Evolutionary conservation across 2,797 vertebrate genomes (phyloP).

Genomic region (Macropus fuliginosus): DNA sequence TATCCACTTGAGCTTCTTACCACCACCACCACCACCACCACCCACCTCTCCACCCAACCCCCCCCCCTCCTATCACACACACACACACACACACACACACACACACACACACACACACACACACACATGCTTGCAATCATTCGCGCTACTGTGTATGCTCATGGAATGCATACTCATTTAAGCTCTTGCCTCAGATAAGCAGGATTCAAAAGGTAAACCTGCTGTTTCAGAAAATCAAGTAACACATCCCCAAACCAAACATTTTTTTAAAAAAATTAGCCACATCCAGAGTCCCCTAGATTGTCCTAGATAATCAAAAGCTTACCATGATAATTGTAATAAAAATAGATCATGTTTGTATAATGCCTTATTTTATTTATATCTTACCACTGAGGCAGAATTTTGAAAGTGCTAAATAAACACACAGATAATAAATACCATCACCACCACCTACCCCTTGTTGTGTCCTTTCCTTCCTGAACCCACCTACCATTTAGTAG

Average conservation of each 20-base stretch:
- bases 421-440: background rate
- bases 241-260: background rate
- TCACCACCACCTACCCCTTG: background rate
- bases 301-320: background rate
- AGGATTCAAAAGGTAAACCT: background rate
- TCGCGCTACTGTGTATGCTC: background rate
- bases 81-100: background rate
- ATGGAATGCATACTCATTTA: accelerated
- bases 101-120: background rate
- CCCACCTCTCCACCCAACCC: too few species aligned
- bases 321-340: too few species aligned
- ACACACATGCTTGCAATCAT: background rate
- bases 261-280: background rate
- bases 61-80: too few species aligned
- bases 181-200: background rate
- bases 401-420: background rate
- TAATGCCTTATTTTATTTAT: background rate
- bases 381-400: background rate
- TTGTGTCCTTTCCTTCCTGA: background rate
- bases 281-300: background rate
- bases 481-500: background rate
- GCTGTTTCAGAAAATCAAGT: background rate
- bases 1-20: background rate
- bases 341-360: background rate
- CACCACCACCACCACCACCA: background rate